Evolutionary conservation across 2,113 vertebrate genomes (phyloP), one percentile per base, ranked within the genome.

Genomic region (Pseudonaja textilis): DNA sequence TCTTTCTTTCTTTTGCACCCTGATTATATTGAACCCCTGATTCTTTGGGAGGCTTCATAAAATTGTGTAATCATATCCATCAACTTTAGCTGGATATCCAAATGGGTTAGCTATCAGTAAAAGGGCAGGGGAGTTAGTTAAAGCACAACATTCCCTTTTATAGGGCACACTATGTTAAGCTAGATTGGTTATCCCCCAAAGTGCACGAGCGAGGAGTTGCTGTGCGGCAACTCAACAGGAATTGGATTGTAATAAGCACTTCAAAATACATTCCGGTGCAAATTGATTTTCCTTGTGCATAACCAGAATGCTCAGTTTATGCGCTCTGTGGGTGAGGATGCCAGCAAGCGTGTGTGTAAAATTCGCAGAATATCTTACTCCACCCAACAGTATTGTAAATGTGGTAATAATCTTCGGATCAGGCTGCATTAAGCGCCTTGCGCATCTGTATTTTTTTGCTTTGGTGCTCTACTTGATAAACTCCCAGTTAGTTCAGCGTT

Each of bases 201-300:
- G 74, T 54, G 39, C 3, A 18, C n/a, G 54, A 47, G 74, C 42
- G 29, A 93, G 87, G 81, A 64, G 92, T 81, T 81, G 74, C 89
- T 54, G 16, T 87, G 92, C 55, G 85, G 55, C 64, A 69, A n/a
- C 89, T 90, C 11, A 25, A 42, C 25, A 34, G 45, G 92, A 93
- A 93, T 93, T 90, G 92, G 88, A 86, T 86, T 64, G 88, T 90
- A 93, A 93, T 90, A 93, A 89, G 20, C 81, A 86, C 88, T 90
- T 93, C 88, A 93, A 87, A 93, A 86, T 87, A 56, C 56, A 64
- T 93, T 86, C 74, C 92, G 1, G 39, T 7, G 23, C 92, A 90
- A 93, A 93, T 93, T 90, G 92, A 90, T 93, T 93, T 93, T 90
- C 89, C 45, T 86, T 61, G 88, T 81, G 42, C 74, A 90, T 90